A percentile compares a stretch with the other conserved stretches of the same genome.
These are phyloP conservation scores for Enteromius unitaeniatus DNA, from an alignment of 2,797 vertebrate species.

Conservation along the genomic window DNA sequence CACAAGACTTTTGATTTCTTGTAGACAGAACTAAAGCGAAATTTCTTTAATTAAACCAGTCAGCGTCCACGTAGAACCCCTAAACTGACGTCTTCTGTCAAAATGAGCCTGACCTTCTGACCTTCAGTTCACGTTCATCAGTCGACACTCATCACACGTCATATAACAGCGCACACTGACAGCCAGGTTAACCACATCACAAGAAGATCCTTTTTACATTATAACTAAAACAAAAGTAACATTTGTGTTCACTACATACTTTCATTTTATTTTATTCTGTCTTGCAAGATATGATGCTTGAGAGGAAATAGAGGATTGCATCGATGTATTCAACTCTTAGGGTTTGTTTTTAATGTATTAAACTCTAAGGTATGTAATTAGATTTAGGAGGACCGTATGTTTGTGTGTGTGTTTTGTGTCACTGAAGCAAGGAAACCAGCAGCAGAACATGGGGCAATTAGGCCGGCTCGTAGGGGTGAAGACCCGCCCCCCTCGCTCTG, in stretches of 20 bases:
- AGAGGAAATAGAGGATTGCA: not conserved
- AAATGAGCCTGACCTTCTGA: constrained; percentile 19
- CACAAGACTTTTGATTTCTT: not conserved
- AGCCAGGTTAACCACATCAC: not conserved
- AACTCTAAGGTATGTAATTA: not conserved
- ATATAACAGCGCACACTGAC: not conserved
- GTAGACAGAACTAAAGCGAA: not conserved
- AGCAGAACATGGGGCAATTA: constrained; percentile 67
- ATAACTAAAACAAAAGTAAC: not conserved
- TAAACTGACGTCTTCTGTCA: not conserved
- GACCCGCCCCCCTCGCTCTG: constrained; percentile 63
- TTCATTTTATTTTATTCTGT: not conserved
- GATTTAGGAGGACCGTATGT: not conserved
- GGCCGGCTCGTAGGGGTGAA: constrained; percentile 63
- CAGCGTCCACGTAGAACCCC: not conserved
- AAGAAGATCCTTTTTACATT: not conserved
- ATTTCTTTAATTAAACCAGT: not conserved
- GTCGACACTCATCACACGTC: not conserved
- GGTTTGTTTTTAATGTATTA: too few relatives aligned
- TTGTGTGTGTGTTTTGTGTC: constrained; percentile 15
- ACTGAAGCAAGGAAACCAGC: constrained; percentile 40
- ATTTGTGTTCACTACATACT: not conserved
- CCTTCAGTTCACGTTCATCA: not conserved
- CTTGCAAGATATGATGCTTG: not conserved
- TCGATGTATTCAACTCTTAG: not conserved